These are phyloP conservation scores for Gari tellinella DNA, from an alignment of 2,888 invertebrate genomes.

Conservation along the genomic window DNA sequence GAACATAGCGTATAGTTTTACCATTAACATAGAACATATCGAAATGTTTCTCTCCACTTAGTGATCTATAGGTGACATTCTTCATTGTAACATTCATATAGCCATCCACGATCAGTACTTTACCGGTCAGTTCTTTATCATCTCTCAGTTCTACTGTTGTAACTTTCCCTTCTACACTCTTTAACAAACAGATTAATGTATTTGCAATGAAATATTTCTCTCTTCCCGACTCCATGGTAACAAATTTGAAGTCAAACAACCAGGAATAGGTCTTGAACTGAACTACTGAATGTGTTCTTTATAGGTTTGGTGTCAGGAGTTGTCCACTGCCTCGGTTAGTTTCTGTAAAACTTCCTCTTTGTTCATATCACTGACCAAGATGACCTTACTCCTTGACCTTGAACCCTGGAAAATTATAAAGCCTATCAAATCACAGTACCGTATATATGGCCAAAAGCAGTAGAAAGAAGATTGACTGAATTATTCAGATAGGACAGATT, in stretches of 20 bases:
- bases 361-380: conserved; percentile 53
- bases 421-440: no score
- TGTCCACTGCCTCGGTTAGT: conserved; percentile 43
- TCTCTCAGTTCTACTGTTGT: conserved; percentile 79
- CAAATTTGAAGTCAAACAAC: no score
- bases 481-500: no score
- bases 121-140: conserved; percentile 72
- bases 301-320: no score
- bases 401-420: conserved; percentile 63
- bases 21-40: conserved; percentile 77
- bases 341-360: conserved; percentile 50
- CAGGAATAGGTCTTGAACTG: no score
- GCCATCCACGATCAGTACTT: conserved; percentile 71
- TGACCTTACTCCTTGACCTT: conserved; percentile 67
- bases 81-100: conserved; percentile 75
- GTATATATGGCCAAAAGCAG: no score
- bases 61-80: conserved; percentile 66
- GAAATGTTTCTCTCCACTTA: conserved; percentile 53
- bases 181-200: conserved; percentile 74
- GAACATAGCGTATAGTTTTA: conserved; percentile 78
- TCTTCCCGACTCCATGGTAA: conserved; percentile 61
- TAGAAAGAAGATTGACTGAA: no score
- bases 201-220: conserved; percentile 71
- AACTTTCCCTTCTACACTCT: conserved; percentile 71
- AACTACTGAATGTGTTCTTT: no score